Conservation (phyloP, 1,140 invertebrate species). For the Plutomurus gul region DNA sequence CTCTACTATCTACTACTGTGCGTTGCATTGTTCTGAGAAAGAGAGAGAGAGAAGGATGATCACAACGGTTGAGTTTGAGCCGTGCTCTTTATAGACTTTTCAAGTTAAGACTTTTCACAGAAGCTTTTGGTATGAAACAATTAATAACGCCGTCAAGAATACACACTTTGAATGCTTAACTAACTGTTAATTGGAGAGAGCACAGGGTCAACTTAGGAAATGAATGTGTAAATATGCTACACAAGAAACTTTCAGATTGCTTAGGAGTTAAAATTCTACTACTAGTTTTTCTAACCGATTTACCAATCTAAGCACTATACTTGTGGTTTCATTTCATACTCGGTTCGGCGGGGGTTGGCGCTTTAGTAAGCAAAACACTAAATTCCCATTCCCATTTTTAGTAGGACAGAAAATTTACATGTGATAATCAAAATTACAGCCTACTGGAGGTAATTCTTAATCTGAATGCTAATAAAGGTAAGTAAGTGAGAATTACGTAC, state of each 20-base stretch:
- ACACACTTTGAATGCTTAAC: constrained; percentile 23
- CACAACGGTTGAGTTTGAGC: neutral
- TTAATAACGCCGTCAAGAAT: constrained; percentile 4
- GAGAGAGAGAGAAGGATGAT: too few relatives aligned
- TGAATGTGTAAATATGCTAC: constrained; percentile 12
- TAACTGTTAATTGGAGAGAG: constrained; percentile 3
- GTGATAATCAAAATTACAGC: neutral
- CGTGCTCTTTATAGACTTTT: neutral
- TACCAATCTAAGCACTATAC: neutral
- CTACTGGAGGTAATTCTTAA: neutral
- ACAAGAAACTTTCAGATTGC: neutral
- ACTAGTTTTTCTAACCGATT: neutral
- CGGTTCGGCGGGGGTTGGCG: too few relatives aligned
- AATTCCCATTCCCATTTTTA: constrained; percentile 24
- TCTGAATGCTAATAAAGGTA: neutral
- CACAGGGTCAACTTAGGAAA: neutral
- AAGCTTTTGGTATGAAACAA: constrained; percentile 16
- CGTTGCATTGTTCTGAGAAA: neutral
- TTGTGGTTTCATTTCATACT: neutral
- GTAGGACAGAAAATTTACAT: constrained; percentile 17
- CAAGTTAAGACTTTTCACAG: neutral
- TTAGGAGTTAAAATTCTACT: neutral
- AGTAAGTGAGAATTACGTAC: too few relatives aligned
- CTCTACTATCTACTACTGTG: neutral
- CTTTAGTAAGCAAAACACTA: neutral